phyloP scores from a whole-genome alignment of 2,888 invertebrate species.

The Xanthostigma xanthostigma region DNA sequence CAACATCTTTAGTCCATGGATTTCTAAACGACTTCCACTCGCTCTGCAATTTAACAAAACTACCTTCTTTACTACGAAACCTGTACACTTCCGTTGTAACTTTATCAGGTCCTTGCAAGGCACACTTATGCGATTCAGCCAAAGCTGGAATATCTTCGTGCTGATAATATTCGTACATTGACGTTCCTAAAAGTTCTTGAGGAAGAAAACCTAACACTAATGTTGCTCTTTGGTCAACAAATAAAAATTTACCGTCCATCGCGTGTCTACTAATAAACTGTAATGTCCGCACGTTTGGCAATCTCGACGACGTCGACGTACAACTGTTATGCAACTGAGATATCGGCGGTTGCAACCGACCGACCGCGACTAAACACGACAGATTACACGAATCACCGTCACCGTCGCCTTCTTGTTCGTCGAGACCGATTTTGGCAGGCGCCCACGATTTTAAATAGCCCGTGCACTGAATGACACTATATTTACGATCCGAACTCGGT shows the following conservation, averaged over 20 bases:
- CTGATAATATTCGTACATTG: constrained; percentile 84
- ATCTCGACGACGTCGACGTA: constrained; percentile 18
- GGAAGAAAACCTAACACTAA: constrained; percentile 79
- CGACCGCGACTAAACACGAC: constrained; percentile 81
- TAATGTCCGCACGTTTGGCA: constrained; percentile 41
- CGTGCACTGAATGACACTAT: constrained; percentile 80
- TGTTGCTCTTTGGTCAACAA: constrained; percentile 85
- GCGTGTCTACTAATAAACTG: constrained; percentile 76
- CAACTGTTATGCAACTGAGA: constrained; percentile 19
- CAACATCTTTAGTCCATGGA: constrained; percentile 92
- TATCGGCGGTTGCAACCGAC: constrained; percentile 50
- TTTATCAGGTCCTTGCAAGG: constrained; percentile 46
- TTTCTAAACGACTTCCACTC: constrained; percentile 82
- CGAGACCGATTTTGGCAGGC: constrained; percentile 57
- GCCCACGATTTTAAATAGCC: constrained; percentile 90
- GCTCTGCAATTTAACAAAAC: constrained; percentile 58
- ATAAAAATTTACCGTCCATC: constrained; percentile 82
- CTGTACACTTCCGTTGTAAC: constrained; percentile 58
- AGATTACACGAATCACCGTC: constrained; percentile 46
- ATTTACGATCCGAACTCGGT: constrained; percentile 58
- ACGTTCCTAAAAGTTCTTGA: constrained; percentile 82
- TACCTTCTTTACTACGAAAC: constrained; percentile 66
- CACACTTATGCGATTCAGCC: constrained; percentile 71
- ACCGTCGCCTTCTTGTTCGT: constrained; percentile 47
- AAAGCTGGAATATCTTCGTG: constrained; percentile 65